Percentiles rank a stretch among this genome's conserved stretches.
Evolutionary conservation across 2,888 invertebrate genomes (phyloP).

Genomic region (Coecobrya sp.): DNA sequence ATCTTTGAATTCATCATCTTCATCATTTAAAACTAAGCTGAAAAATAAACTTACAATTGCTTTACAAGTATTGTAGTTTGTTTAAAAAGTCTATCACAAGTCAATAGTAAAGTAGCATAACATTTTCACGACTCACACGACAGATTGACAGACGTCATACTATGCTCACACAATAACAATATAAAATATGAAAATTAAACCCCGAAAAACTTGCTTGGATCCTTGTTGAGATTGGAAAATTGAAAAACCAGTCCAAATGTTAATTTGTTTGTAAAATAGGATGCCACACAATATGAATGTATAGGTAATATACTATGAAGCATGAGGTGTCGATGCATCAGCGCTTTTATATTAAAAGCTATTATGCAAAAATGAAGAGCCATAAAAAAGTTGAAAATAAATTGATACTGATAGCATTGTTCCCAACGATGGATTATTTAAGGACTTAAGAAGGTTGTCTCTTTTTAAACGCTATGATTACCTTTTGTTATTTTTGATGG

Average conservation of each 20-base stretch:
- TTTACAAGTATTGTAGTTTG: background rate
- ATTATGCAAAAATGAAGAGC: conserved; percentile 17
- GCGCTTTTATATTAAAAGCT: background rate
- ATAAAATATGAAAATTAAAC: background rate
- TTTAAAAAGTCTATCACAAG: background rate
- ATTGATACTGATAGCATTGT: conserved; percentile 19
- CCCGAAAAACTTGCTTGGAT: conserved; percentile 28
- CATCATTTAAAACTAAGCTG: background rate
- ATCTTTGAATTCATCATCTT: background rate
- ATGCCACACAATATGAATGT: conserved; percentile 12
- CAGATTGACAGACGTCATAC: conserved; percentile 33
- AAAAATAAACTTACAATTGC: background rate
- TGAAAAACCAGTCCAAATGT: conserved; percentile 48
- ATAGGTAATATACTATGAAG: background rate
- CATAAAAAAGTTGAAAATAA: conserved; percentile 4
- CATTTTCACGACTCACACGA: background rate
- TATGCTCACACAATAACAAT: background rate
- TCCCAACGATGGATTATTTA: background rate
- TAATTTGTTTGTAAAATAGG: conserved; percentile 16
- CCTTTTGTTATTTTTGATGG: background rate
- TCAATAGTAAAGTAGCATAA: background rate
- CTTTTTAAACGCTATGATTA: background rate
- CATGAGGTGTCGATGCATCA: background rate
- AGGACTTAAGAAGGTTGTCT: background rate
- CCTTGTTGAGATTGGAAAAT: conserved; percentile 15